Percentiles rank a stretch among this genome's conserved stretches.
Evolutionary conservation across 1,140 invertebrate genomes (phyloP).

Genomic region (Nylanderia fulva): DNA sequence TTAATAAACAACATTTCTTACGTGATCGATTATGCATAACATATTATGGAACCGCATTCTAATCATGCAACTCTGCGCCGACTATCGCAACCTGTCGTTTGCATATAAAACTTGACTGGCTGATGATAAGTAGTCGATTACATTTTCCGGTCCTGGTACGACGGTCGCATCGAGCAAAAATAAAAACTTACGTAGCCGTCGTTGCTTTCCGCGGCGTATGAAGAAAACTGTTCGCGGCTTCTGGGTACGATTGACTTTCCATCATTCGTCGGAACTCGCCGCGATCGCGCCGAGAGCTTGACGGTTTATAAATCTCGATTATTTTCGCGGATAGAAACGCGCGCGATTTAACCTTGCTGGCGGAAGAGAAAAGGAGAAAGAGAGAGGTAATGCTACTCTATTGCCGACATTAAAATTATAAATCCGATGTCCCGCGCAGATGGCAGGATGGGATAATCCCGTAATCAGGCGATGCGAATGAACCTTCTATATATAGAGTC

Average conservation of each 20-base stretch:
- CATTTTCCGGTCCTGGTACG: not conserved
- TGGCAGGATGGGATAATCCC: conserved; percentile 61
- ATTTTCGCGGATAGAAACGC: conserved; percentile 39
- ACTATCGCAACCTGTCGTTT: conserved; percentile 17
- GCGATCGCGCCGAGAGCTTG: not conserved
- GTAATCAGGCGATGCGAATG: conserved; percentile 61
- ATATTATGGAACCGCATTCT: conserved; percentile 56
- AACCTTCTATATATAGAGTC: conserved; percentile 59
- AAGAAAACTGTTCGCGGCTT: conserved; percentile 20
- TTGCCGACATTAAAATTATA: conserved; percentile 67
- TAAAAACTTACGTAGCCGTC: not conserved
- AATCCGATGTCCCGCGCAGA: conserved; percentile 64
- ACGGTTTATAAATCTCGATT: conserved; percentile 67
- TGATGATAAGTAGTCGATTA: not conserved
- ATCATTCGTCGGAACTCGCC: conserved; percentile 32
- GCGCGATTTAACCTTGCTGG: conserved; percentile 27
- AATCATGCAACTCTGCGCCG: conserved; percentile 22
- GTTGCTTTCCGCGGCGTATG: not conserved
- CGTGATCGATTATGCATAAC: conserved; percentile 54
- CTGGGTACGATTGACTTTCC: conserved; percentile 43
- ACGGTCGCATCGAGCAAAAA: not conserved
- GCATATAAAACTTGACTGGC: not conserved
- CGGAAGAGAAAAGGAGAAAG: not conserved
- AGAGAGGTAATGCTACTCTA: conserved; percentile 62
- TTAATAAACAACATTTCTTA: conserved; percentile 35